Conservation (phyloP, 2,113 vertebrate species). For the Echinops telfairi region DNA sequence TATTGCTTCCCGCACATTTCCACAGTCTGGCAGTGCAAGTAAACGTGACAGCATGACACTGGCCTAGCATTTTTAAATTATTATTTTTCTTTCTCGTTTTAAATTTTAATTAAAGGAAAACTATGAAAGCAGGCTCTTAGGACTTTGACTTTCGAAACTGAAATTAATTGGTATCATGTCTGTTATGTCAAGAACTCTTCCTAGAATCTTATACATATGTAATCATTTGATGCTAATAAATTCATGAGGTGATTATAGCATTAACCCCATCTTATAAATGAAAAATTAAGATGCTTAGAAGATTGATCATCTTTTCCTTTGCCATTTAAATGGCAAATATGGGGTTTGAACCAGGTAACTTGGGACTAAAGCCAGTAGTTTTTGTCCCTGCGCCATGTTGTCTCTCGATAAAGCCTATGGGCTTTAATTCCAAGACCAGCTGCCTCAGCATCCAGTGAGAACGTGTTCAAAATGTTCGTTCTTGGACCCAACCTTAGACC, state of each 20-base stretch:
- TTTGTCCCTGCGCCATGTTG: not conserved
- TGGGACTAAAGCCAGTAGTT: not conserved
- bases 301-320: not conserved
- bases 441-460: not conserved
- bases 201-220: not conserved
- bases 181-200: not conserved
- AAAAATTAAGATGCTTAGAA: not conserved
- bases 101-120: constrained; percentile 42
- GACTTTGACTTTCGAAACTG: constrained; percentile 17
- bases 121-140: not conserved
- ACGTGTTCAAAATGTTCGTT: not conserved
- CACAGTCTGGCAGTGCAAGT: not conserved
- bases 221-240: not conserved
- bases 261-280: not conserved
- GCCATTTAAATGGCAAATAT: not conserved
- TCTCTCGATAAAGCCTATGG: not conserved
- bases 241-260: not conserved
- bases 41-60: not conserved
- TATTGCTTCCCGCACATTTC: constrained; percentile 27
- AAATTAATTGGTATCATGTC: constrained; percentile 14
- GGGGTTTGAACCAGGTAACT: not conserved
- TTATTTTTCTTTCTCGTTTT: not conserved
- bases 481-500: not conserved
- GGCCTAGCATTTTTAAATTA: not conserved
- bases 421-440: no score